Base-by-base conservation (phyloP, 2,797 vertebrate genomes). In the Craterocephalus amniculus region DNA sequence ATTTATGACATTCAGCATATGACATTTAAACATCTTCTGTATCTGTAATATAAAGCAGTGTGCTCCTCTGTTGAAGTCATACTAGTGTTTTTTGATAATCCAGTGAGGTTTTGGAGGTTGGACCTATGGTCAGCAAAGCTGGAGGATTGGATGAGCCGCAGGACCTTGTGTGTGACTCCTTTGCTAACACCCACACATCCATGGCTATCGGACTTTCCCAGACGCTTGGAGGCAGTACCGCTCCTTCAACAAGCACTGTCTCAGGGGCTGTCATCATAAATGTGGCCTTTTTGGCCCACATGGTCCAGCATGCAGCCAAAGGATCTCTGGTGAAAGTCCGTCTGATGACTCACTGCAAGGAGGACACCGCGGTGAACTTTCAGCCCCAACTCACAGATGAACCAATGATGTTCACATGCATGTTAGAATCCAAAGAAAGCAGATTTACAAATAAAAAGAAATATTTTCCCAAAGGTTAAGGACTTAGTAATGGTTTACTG, bases 211-310 rank as follows among this genome's bases (percentile, higher is more conserved):
- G 49, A 74, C 36, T 70, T 79, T 75, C 78, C 64, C 71, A 67
- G 74, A 81, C 71, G 16, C 88, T 76, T 76, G 86, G 87, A 89
- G 85, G 90, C 87, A 91, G 84, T 76, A 86, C 72, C 56, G 70
- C 68, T 84, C 79, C 81, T 85, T 78, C 34, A 54, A 70, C 58
- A 74, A 58, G 55, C 56, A 45, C 31, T 5, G 32, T 58, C 76
- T 74, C 63, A 67, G 69, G 58, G 58, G 49, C 61, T 74, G 45
- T 61, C 69, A 78, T 76, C 78, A 45, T 74, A 70, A 82, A 83
- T 63, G 72, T 74, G 48, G 81, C 62, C 70, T 67, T 57, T 24
- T 52, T 74, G 76, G 68, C 58, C 78, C 14, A 59, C 79, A 74
- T 63, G 65, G 36, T 0, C n/a, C 81, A 77, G 78, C 81, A 43